Conservation (phyloP, 2,797 vertebrate genomes). For the Erithacus rubecula region DNA sequence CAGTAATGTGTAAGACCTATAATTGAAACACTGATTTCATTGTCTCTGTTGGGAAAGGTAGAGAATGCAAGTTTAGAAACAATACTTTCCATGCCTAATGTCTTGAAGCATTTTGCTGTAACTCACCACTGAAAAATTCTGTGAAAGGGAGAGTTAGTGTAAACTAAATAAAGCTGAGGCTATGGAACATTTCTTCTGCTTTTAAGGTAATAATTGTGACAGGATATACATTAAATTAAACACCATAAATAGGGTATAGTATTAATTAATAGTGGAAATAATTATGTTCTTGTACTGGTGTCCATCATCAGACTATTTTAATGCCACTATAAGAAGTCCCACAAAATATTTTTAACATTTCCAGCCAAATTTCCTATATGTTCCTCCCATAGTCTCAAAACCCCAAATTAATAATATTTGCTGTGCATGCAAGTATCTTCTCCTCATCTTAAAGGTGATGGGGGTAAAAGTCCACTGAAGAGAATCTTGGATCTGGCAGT, state of each 20-base stretch:
- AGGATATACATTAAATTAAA: neutral
- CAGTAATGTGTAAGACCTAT: constrained; percentile 68
- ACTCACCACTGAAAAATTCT: constrained; percentile 25
- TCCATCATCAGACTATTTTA: neutral
- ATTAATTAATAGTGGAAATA: neutral
- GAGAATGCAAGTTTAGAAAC: constrained; percentile 31
- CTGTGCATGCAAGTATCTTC: neutral
- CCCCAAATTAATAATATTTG: neutral
- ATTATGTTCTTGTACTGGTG: neutral
- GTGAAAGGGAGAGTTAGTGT: neutral
- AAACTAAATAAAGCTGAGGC: neutral
- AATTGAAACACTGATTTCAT: constrained; percentile 73
- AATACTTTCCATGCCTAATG: constrained; percentile 48
- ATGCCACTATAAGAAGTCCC: neutral
- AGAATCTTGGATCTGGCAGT: neutral
- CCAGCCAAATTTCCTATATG: neutral
- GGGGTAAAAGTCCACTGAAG: neutral
- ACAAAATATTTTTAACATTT: neutral
- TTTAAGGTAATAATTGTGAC: neutral
- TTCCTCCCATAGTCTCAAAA: neutral
- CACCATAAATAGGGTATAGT: neutral
- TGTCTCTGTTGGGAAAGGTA: constrained; percentile 52
- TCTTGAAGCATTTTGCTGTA: constrained; percentile 19
- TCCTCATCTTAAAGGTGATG: neutral
- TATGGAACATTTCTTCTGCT: neutral